phyloP scores from a whole-genome alignment of 2,113 vertebrate genomes.

The Muntiacus reevesi region DNA sequence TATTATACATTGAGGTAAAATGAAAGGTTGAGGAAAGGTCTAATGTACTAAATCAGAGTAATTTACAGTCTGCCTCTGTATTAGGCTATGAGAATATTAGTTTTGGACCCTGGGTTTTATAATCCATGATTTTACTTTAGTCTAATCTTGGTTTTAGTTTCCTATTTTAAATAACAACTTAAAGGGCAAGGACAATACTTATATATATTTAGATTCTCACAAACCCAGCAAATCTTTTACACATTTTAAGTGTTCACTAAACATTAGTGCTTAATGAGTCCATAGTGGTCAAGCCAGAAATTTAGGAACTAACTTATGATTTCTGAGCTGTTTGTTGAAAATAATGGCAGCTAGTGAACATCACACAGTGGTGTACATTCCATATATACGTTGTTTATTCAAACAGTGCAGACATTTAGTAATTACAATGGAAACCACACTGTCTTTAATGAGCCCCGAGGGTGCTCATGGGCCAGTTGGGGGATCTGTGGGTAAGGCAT shows the following conservation, averaged over 20 bases:
- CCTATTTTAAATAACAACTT: not conserved
- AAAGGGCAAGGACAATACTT: not conserved
- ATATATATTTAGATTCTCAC: not conserved
- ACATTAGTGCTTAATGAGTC: not conserved
- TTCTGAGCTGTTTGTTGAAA: not conserved
- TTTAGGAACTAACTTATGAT: not conserved
- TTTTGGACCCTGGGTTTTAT: conserved; percentile 10
- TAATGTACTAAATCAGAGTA: not conserved
- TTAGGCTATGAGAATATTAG: not conserved
- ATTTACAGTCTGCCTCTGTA: not conserved
- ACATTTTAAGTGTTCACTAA: not conserved
- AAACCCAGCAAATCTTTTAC: not conserved
- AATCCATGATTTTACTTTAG: not conserved
- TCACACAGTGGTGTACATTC: not conserved
- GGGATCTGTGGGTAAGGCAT: not conserved
- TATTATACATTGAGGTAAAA: not conserved
- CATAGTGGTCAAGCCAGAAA: not conserved
- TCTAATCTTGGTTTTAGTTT: conserved; percentile 9
- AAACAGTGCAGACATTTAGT: not conserved
- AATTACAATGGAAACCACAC: not conserved
- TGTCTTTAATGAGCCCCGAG: not conserved
- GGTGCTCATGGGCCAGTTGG: not conserved
- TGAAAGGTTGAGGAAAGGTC: not conserved
- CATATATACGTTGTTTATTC: not conserved
- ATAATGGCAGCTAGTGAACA: not conserved